Percentiles rank a stretch among this genome's conserved stretches.
phyloP scores from a whole-genome alignment of 2,113 vertebrate genomes.

The Okapia johnstoni region DNA sequence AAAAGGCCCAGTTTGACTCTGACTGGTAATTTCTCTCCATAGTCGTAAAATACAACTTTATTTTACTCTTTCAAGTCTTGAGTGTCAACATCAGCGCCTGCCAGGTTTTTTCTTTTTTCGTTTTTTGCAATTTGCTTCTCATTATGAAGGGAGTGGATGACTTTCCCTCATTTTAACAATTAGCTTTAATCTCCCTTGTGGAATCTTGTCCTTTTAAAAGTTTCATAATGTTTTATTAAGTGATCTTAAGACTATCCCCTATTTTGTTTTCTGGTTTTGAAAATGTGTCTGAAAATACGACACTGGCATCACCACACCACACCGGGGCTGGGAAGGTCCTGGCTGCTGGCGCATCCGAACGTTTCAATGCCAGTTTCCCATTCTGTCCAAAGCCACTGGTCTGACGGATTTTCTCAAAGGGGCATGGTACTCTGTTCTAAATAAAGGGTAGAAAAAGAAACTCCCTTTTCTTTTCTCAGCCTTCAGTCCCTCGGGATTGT shows the following conservation, averaged over 20 bases:
- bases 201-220: slow-evolving; percentile 40
- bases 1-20: background rate
- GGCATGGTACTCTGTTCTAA: background rate
- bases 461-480: slow-evolving; percentile 2
- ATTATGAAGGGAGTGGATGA: background rate
- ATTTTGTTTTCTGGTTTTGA: background rate
- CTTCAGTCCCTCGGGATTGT: background rate
- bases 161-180: slow-evolving; percentile 37
- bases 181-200: background rate
- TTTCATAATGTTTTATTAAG: background rate
- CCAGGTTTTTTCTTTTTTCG: background rate
- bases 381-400: background rate
- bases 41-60: background rate
- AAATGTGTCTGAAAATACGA: background rate
- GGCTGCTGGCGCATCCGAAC: background rate
- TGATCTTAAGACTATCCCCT: background rate
- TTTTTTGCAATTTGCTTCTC: background rate
- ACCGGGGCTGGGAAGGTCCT: background rate
- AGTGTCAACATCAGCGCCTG: background rate
- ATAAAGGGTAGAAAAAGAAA: background rate
- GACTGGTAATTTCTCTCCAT: background rate
- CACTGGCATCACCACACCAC: background rate
- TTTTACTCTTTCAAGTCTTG: slow-evolving; percentile 9
- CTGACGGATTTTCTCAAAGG: background rate
- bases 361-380: background rate